These are phyloP conservation scores for Beris morrisii DNA, from an alignment of 2,888 invertebrate genomes.

Conservation along the genomic window DNA sequence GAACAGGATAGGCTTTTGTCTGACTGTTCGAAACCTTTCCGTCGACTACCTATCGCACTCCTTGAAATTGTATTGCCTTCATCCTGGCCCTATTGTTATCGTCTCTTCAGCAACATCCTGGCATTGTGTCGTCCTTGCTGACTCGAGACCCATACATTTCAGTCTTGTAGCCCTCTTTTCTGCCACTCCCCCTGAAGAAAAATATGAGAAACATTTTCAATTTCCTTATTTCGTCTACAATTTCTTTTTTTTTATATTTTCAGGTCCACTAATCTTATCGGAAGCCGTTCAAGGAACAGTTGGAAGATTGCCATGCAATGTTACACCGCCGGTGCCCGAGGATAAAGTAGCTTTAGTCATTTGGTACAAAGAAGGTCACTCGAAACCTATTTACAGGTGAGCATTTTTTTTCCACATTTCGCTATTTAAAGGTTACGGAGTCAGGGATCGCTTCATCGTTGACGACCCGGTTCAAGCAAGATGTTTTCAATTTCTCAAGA, in stretches of 20 bases:
- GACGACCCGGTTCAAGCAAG: no score
- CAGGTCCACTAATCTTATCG: slow-evolving; percentile 53
- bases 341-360: slow-evolving; percentile 56
- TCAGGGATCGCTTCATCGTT: not conserved
- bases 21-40: no score
- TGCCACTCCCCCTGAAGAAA: no score
- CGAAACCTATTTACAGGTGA: slow-evolving; percentile 57
- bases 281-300: slow-evolving; percentile 55
- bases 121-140: no score
- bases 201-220: no score
- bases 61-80: no score
- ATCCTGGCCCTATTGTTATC: no score
- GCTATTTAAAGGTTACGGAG: not conserved
- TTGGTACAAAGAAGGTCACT: slow-evolving; percentile 56
- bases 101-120: no score
- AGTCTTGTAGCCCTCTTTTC: no score
- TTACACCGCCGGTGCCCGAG: slow-evolving; percentile 54
- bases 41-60: no score
- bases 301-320: slow-evolving; percentile 55
- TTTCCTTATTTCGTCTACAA: not conserved
- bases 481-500: not conserved
- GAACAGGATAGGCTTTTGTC: no score
- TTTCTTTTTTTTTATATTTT: slow-evolving; percentile 38
- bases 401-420: slow-evolving; percentile 26
- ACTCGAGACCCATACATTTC: no score